Percentiles rank a stretch among this genome's conserved stretches.
These are phyloP conservation scores for Trialeurodes vaporariorum DNA, from an alignment of 1,140 invertebrate genomes.

Conservation along the genomic window DNA sequence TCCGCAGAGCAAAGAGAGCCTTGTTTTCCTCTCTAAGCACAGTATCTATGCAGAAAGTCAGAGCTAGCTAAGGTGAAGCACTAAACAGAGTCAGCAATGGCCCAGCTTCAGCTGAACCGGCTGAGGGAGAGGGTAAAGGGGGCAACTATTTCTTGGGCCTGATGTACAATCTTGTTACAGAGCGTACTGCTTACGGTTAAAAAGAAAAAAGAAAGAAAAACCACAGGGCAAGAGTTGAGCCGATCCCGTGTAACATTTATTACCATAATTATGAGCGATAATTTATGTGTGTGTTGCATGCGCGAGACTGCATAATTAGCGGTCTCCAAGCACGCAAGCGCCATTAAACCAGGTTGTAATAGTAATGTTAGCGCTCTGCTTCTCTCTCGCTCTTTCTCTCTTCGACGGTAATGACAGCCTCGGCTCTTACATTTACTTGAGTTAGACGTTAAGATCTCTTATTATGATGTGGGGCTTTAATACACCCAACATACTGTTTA, in stretches of 20 bases:
- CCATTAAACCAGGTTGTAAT: conserved; percentile 5
- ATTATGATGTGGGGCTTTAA: not conserved
- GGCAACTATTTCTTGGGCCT: not conserved
- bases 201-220: too few relatives aligned
- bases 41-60: too few relatives aligned
- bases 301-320: conserved; percentile 8
- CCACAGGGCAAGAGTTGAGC: too few relatives aligned
- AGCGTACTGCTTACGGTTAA: not conserved
- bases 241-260: conserved; percentile 8
- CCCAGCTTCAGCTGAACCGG: too few relatives aligned
- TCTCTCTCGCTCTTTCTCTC: too few relatives aligned
- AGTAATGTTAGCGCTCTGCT: not conserved
- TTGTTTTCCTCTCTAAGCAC: too few relatives aligned
- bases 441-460: not conserved
- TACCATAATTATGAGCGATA: conserved; percentile 13
- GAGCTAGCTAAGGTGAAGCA: too few relatives aligned
- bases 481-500: not conserved
- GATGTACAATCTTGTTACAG: not conserved
- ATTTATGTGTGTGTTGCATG: conserved; percentile 15
- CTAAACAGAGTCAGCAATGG: too few relatives aligned
- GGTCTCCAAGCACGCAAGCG: conserved; percentile 7
- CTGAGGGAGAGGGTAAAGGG: too few relatives aligned
- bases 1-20: too few relatives aligned
- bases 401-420: not conserved
- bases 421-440: not conserved